Percentiles rank a stretch among this genome's conserved stretches.
Evolutionary conservation across 2,888 invertebrate genomes (phyloP).

Genomic region (Calliphora vomitoria): DNA sequence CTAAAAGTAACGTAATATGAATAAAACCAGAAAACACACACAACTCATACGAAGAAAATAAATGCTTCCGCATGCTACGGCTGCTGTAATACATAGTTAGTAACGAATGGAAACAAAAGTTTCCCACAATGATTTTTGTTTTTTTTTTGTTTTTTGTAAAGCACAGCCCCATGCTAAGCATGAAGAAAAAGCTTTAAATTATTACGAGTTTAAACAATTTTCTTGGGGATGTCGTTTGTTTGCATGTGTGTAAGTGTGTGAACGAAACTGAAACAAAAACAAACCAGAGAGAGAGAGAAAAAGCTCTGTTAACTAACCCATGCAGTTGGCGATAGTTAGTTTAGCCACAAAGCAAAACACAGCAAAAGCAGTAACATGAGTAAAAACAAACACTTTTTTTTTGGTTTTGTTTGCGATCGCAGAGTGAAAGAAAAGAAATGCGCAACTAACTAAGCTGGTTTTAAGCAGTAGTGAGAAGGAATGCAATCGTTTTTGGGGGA

Average conservation of each 20-base stretch:
- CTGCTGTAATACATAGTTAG: constrained; percentile 61
- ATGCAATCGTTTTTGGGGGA: not conserved
- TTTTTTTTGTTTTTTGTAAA: no score
- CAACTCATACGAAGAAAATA: constrained; percentile 7
- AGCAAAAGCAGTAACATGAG: constrained; percentile 40
- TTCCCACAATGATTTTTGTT: constrained; percentile 69
- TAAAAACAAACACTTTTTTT: constrained; percentile 19
- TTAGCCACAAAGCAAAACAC: constrained; percentile 21
- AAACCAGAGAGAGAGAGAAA: constrained; percentile 22
- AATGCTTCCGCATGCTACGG: constrained; percentile 73
- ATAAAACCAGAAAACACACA: constrained; percentile 48
- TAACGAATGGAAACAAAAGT: constrained; percentile 46
- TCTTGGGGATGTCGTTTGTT: not conserved
- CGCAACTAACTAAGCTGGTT: constrained; percentile 42
- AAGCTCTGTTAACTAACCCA: constrained; percentile 36
- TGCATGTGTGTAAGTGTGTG: not conserved
- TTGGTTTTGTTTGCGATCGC: constrained; percentile 27
- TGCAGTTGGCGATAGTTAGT: constrained; percentile 22
- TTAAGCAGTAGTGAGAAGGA: constrained; percentile 15
- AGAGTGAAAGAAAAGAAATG: constrained; percentile 69
- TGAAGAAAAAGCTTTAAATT: constrained; percentile 31
- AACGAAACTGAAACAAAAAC: not conserved
- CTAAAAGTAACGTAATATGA: constrained; percentile 70
- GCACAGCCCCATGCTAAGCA: constrained; percentile 27
- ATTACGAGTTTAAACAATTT: not conserved